Evolutionary conservation across 2,113 vertebrate genomes (phyloP).

Genomic region (Corythaixoides concolor): DNA sequence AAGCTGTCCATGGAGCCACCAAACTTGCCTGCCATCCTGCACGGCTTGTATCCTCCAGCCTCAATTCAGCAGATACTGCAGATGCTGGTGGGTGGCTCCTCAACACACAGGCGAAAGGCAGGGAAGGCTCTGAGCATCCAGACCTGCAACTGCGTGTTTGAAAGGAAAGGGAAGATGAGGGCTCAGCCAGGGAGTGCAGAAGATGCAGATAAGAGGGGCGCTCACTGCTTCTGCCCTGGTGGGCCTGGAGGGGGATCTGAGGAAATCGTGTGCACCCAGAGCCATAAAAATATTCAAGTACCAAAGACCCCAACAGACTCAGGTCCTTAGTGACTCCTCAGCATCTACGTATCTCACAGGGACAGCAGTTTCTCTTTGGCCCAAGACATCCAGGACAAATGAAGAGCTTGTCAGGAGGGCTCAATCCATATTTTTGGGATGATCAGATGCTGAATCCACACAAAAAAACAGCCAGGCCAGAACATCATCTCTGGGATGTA

Average conservation of each 20-base stretch:
- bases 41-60: neutral
- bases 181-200: neutral
- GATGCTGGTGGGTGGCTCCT: neutral
- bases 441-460: neutral
- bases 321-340: neutral
- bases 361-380: neutral
- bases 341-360: neutral
- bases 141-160: rapidly evolving
- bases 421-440: neutral
- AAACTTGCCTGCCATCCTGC: neutral
- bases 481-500: neutral
- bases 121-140: neutral
- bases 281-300: neutral
- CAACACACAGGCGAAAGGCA: neutral
- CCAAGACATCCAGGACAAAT: neutral
- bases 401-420: neutral
- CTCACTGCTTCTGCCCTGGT: neutral
- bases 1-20: neutral
- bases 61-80: neutral
- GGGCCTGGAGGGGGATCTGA: neutral
- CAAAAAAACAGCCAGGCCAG: neutral
- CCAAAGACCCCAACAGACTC: neutral
- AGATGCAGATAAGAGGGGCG: neutral
- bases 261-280: neutral
- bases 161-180: neutral